Conservation (phyloP, 2,888 invertebrate species). For the Cryptocephalus moraei region DNA sequence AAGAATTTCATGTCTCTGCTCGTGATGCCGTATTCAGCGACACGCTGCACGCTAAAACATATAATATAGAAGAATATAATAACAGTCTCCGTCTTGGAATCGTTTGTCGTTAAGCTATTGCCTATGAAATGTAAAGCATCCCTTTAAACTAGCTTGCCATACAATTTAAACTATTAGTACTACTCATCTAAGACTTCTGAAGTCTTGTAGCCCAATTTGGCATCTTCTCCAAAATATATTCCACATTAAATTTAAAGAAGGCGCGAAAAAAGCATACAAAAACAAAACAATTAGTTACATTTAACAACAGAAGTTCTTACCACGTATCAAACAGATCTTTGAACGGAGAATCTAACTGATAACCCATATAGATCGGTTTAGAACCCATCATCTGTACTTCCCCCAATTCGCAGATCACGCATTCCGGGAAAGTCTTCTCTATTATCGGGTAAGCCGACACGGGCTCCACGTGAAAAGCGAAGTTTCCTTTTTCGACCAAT, state of each 20-base stretch:
- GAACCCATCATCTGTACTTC: constrained; percentile 27
- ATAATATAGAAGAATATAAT: neutral
- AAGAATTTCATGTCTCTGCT: constrained; percentile 24
- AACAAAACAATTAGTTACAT: no score
- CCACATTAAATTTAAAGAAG: neutral
- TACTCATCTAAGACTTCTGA: no score
- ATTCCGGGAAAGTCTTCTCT: constrained; percentile 24
- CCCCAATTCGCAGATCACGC: constrained; percentile 29
- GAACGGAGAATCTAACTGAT: constrained; percentile 30
- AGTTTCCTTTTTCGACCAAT: constrained; percentile 26
- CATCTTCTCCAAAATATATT: no score
- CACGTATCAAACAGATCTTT: constrained; percentile 29
- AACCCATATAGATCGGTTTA: constrained; percentile 22
- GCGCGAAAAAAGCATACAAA: no score
- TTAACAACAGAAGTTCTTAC: constrained; percentile 12
- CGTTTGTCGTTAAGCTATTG: no score
- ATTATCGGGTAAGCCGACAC: constrained; percentile 32
- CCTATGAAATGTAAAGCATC: no score
- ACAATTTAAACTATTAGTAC: no score
- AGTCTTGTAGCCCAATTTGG: no score
- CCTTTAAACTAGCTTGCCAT: no score
- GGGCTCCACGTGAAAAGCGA: constrained; percentile 33
- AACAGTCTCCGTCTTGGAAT: neutral
- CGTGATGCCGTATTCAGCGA: constrained; percentile 27
- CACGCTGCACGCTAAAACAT: constrained; percentile 24